Evolutionary conservation across 2,797 vertebrate species (phyloP).

Genomic region (Bufotes viridis): DNA sequence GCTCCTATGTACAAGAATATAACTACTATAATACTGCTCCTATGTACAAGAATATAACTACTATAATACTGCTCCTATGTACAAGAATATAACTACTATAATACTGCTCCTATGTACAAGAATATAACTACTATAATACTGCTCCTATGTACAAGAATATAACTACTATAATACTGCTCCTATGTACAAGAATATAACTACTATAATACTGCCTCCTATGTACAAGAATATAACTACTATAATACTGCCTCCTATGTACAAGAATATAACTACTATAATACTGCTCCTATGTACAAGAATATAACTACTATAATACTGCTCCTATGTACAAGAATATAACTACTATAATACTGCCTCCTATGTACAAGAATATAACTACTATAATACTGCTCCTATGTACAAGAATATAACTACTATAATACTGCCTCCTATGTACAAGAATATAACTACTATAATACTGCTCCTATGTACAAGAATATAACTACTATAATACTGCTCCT

Average conservation of each 20-base stretch:
- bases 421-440: not conserved
- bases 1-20: constrained; percentile 8
- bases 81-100: constrained; percentile 12
- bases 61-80: constrained; percentile 2
- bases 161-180: not conserved
- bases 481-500: constrained; percentile 10
- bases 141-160: not conserved
- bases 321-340: constrained; percentile 17
- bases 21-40: not conserved
- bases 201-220: not conserved
- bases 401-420: constrained; percentile 15
- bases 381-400: constrained; percentile 11
- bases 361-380: not conserved
- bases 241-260: not conserved
- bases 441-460: constrained; percentile 17
- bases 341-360: constrained; percentile 12
- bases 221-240: not conserved
- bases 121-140: constrained; percentile 4
- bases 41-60: constrained; percentile 10
- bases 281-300: too few species aligned
- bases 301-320: not conserved
- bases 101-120: not conserved
- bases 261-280: too few species aligned
- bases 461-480: not conserved
- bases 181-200: not conserved